A percentile compares a stretch with the other conserved stretches of the same genome.
Evolutionary conservation across 2,888 invertebrate species (phyloP).

Genomic region (Physocephala rufipes): DNA sequence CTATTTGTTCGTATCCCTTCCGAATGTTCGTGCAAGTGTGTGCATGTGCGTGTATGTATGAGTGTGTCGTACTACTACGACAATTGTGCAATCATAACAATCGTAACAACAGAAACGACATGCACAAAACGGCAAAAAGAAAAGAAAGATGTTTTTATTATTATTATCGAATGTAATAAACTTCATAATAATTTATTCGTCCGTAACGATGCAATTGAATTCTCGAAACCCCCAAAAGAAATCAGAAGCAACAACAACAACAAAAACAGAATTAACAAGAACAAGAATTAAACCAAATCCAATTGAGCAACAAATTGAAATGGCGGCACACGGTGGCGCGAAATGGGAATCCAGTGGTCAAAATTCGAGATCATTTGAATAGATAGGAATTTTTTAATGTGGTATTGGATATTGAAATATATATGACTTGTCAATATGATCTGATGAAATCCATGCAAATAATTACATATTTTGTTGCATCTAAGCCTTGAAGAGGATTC

Average conservation of each 20-base stretch:
- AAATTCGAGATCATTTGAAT: no score
- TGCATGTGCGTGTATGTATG: constrained; percentile 4
- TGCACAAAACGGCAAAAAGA: neutral
- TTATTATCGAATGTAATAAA: constrained; percentile 12
- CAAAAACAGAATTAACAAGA: no score
- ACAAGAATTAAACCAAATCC: constrained; percentile 10
- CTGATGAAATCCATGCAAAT: no score
- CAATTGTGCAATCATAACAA: no score
- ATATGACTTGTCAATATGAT: no score
- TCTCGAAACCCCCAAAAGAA: constrained; percentile 9
- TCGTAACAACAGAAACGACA: no score
- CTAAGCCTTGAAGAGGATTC: no score
- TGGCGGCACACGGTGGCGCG: neutral
- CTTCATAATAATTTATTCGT: constrained; percentile 33
- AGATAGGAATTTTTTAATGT: no score
- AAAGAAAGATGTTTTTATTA: neutral
- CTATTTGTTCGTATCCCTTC: neutral
- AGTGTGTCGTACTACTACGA: no score
- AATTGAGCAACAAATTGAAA: constrained; percentile 3
- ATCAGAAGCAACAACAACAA: neutral
- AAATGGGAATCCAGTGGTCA: neutral
- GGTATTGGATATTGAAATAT: no score
- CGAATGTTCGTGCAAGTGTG: constrained; percentile 5
- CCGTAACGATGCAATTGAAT: constrained; percentile 20
- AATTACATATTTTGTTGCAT: no score